A percentile compares a stretch with the other conserved stretches of the same genome.
These are phyloP conservation scores for Hoplias malabaricus DNA, from an alignment of 2,113 vertebrate species.

Conservation along the genomic window DNA sequence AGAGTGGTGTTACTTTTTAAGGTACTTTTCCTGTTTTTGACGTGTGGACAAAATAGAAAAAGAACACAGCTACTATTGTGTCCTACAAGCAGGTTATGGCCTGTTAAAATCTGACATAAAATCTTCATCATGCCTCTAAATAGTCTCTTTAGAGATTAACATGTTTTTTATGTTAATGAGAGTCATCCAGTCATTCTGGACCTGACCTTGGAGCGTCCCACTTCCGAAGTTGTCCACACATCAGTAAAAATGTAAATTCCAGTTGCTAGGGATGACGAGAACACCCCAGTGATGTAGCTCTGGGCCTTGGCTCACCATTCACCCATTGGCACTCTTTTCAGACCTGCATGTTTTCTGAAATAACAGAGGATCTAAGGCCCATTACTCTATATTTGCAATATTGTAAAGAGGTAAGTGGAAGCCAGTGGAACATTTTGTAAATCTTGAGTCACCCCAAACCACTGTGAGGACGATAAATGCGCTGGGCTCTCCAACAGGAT, in stretches of 20 bases:
- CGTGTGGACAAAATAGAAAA: neutral
- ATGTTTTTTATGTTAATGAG: slow-evolving; percentile 27
- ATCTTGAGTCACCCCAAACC: slow-evolving; percentile 75
- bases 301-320: slow-evolving; percentile 41
- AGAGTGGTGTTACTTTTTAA: neutral
- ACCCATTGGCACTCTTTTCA: slow-evolving; percentile 58
- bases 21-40: neutral
- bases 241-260: slow-evolving; percentile 30
- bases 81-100: neutral
- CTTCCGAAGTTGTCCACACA: slow-evolving; percentile 4
- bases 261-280: slow-evolving; percentile 53
- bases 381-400: slow-evolving; percentile 71
- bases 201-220: neutral
- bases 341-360: slow-evolving; percentile 70
- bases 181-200: neutral
- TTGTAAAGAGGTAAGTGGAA: slow-evolving; percentile 68
- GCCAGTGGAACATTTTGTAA: slow-evolving; percentile 75
- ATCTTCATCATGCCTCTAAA: neutral
- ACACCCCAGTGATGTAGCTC: slow-evolving; percentile 40
- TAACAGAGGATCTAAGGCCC: slow-evolving; percentile 74
- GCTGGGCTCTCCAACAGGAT: slow-evolving; percentile 92
- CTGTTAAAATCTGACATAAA: neutral
- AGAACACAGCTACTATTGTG: neutral
- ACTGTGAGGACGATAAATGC: slow-evolving; percentile 88
- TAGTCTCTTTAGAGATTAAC: slow-evolving; percentile 24